These are phyloP conservation scores for Daubentonia madagascariensis DNA, from an alignment of 2,113 vertebrate genomes.

Conservation along the genomic window DNA sequence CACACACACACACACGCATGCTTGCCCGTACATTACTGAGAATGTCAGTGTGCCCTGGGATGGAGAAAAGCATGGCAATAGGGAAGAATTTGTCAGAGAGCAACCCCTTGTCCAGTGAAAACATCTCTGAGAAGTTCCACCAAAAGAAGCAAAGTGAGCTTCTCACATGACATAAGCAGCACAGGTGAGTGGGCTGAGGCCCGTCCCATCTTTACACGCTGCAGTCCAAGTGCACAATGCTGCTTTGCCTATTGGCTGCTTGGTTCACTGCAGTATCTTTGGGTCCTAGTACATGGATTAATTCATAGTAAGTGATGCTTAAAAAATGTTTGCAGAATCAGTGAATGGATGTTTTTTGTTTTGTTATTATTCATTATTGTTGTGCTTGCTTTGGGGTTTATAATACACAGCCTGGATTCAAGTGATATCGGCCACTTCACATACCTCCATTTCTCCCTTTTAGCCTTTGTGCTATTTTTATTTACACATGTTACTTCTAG, in stretches of 20 bases:
- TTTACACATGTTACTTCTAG: background rate
- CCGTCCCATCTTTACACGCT: fast-evolving
- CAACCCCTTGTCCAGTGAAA: background rate
- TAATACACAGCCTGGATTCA: background rate
- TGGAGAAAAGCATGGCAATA: too few species aligned
- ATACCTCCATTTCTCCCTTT: background rate
- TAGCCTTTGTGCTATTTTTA: background rate
- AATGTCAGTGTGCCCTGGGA: background rate
- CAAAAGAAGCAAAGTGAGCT: background rate
- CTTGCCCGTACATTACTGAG: background rate
- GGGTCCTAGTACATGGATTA: background rate
- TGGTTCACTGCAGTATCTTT: background rate
- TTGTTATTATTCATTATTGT: too few species aligned
- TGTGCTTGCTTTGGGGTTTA: background rate
- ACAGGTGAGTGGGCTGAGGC: too few species aligned
- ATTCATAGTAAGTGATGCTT: background rate
- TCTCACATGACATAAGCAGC: background rate
- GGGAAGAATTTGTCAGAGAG: background rate
- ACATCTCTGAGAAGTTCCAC: background rate
- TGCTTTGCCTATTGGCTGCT: background rate
- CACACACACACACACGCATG: fast-evolving
- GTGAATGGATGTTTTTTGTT: background rate
- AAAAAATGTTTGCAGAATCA: background rate
- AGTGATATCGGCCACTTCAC: too few species aligned
- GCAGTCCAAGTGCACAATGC: background rate